Evolutionary conservation across 2,797 vertebrate species (phyloP).

Genomic region (Diplodus sargus): DNA sequence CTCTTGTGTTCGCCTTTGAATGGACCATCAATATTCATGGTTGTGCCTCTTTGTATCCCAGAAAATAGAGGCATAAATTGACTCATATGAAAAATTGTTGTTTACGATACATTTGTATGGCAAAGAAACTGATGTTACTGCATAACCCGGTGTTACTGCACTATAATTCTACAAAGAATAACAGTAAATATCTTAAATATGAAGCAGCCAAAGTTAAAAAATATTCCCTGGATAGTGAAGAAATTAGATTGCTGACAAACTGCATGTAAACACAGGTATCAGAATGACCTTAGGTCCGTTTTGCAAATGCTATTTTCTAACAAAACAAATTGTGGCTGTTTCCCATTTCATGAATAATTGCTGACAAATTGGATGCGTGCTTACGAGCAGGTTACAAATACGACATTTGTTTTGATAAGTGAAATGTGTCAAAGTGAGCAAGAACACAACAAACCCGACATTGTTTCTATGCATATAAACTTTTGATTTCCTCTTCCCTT

Average conservation of each 20-base stretch:
- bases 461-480: neutral
- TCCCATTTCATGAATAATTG: neutral
- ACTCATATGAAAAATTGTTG: neutral
- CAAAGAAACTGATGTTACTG: neutral
- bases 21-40: neutral
- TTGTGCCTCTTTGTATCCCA: neutral
- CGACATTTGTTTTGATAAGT: neutral
- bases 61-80: neutral
- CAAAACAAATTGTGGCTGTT: neutral
- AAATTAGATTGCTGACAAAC: neutral
- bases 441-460: neutral
- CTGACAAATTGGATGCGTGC: neutral
- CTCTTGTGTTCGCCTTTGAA: neutral
- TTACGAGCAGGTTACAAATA: neutral
- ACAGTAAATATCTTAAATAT: neutral
- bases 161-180: neutral
- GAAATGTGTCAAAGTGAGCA: neutral
- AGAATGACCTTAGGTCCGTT: neutral
- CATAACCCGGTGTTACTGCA: neutral
- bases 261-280: neutral
- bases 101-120: neutral
- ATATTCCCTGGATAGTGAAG: neutral
- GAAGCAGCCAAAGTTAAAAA: neutral
- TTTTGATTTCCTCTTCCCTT: neutral
- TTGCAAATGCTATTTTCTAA: neutral